Base-by-base conservation (phyloP, 2,888 invertebrate species). In the Pegoplata infirma region DNA sequence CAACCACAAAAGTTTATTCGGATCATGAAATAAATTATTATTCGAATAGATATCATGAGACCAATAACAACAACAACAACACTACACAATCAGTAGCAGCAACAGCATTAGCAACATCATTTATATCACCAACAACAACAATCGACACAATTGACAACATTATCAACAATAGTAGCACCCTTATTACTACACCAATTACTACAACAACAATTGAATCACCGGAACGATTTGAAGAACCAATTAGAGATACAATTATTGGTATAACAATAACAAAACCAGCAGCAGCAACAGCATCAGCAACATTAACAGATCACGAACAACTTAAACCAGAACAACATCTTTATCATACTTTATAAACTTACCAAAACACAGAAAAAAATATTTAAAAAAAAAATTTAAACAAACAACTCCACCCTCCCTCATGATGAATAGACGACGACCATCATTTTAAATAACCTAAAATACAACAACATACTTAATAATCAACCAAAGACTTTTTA, bases 1-100 rank as follows among this genome's bases (percentile, higher is more conserved):
- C 83, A 78, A 86, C 84, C 71, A 84, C 84, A 76, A 85, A 83
- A 82, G 84, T 86, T 72, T 85, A 84, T 83, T 86, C 86, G 73
- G 85, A 86, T 85, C 85, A 86, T 71, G 85, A 84, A 81, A 84
- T 86, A 66, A 83, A 84, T 76, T 79, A 79, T 53, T 79, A 75
- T 63, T 46, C 75, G n/a, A 72, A 17, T 63, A 72, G 51, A 67
- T 51, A 63, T 67, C 56, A 66, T 47, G 78, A 69, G 58, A 69
- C 64, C 59, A 66, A 69, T 53, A 23, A 36, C 58, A 53, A 6
- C 25, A n/a, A n/a, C n/a, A n/a, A n/a, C n/a, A n/a, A n/a, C n/a
- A n/a, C n/a, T n/a, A n/a, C 10, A 32, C 32, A n/a, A 40, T n/a
- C 23, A 47, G 14, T 64, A 55, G 32, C 44, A 64, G 8, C 49